These are phyloP conservation scores for Hyperoplus immaculatus DNA, from an alignment of 2,797 vertebrate species.

Conservation along the genomic window DNA sequence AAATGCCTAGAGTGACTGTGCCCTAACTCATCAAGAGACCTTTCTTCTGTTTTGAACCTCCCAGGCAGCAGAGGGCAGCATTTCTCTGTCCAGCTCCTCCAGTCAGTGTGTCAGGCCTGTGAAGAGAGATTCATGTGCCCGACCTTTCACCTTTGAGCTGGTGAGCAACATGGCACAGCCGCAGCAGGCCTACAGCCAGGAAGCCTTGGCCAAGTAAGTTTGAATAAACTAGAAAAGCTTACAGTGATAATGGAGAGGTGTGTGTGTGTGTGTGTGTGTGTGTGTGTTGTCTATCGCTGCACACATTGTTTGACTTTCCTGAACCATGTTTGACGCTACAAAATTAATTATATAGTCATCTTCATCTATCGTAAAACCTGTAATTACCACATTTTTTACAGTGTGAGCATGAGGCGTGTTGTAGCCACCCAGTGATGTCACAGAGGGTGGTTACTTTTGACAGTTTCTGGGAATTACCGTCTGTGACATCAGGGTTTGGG, in stretches of 20 bases:
- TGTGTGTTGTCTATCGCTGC: not conserved
- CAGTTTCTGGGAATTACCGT: slow-evolving; percentile 30
- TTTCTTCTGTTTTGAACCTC: slow-evolving; percentile 5
- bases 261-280: not conserved
- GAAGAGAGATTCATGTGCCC: slow-evolving; percentile 84
- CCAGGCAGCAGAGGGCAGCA: slow-evolving; percentile 83
- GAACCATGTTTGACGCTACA: not conserved
- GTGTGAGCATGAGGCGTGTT: not conserved
- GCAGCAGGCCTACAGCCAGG: slow-evolving; percentile 64
- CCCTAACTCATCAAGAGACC: no score
- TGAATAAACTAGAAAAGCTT: not conserved
- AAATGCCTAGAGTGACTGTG: no score
- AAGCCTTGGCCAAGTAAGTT: slow-evolving; percentile 78
- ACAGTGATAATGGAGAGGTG: not conserved
- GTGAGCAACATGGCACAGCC: slow-evolving; percentile 67
- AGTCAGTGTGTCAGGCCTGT: slow-evolving; percentile 79
- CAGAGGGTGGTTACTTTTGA: slow-evolving; percentile 13
- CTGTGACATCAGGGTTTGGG: slow-evolving; percentile 19
- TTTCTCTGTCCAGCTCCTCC: slow-evolving; percentile 77
- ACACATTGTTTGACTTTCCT: not conserved
- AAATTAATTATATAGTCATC: not conserved
- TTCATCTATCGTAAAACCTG: not conserved
- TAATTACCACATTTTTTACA: not conserved
- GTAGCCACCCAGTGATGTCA: slow-evolving; percentile 28
- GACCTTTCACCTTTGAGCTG: slow-evolving; percentile 88